Evolutionary conservation across 2,888 invertebrate genomes (phyloP), one percentile per base, ranked within the genome.

Genomic region (Amphipoea oculea): DNA sequence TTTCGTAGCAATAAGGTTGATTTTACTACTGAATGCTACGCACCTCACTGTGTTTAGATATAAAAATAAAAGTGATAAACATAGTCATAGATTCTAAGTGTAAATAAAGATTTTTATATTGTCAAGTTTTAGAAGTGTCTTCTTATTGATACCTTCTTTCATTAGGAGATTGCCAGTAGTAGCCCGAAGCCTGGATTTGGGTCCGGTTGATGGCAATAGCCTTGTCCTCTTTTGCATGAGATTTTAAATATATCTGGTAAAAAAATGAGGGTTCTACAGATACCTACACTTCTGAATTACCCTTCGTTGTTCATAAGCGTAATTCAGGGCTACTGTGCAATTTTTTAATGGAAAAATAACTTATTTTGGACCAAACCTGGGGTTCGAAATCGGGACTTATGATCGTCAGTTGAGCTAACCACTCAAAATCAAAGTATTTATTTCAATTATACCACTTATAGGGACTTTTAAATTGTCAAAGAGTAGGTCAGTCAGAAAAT

Each of bases 101-200:
- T 69, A 63, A 78, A 74, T 78, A 82, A 83, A 82, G 23, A 62
- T 76, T 51, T 57, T 82, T 82, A 78, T 78, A 71, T 83, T 82
- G 36, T 20, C 17, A 66, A 14, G 23, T 71, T 78, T 70, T 36
- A 36, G 20, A 45, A 54, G 63, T 5, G 9, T 9, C 0, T 57
- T 29, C 12, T 79, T 65, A 65, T 70, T 77, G 42, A 17, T 20
- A 36, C 12, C n/a, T 36, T 12, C 14, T 17, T 36, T 1, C 2
- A 51, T 1, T 0, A 14, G 36, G 7, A 36, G 36, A 36, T 23
- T 23, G 1, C 2, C 4, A 51, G 36, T n/a, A 9, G 29, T 29
- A 14, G 20, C 0, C 20, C 7, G 2, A 36, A 36, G 69, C 36
- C 3, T 4, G 6, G 3, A 29, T 51, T 29, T 29, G 14, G 29